These are phyloP conservation scores for Pangasius djambal DNA, from an alignment of 2,797 vertebrate genomes.

Conservation along the genomic window DNA sequence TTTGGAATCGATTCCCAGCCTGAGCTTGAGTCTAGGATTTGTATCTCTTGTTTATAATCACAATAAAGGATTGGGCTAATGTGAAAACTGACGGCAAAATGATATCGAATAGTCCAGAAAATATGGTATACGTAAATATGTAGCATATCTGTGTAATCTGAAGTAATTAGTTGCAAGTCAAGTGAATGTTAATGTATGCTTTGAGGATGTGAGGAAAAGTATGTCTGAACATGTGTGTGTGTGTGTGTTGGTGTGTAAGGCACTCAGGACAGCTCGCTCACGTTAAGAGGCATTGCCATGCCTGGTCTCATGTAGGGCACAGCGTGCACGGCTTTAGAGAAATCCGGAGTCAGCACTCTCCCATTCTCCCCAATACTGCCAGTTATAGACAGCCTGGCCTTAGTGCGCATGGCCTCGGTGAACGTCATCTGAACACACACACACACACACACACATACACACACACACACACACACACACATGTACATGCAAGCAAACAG, in stretches of 20 bases:
- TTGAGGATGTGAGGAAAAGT: slow-evolving; percentile 11
- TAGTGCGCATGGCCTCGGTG: slow-evolving; percentile 92
- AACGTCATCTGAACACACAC: slow-evolving; percentile 88
- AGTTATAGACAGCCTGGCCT: slow-evolving; percentile 97
- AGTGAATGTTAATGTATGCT: slow-evolving; percentile 10
- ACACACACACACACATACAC: slow-evolving; percentile 42
- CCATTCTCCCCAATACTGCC: slow-evolving; percentile 96
- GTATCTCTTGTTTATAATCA: neutral
- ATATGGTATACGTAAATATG: neutral
- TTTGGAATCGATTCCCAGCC: neutral
- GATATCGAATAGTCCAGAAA: neutral
- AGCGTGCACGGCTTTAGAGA: slow-evolving; percentile 92
- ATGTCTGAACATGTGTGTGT: slow-evolving; percentile 24
- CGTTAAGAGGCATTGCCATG: slow-evolving; percentile 99
- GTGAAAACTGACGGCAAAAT: neutral
- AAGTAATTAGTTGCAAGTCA: slow-evolving; percentile 14
- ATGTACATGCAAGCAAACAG: slow-evolving; percentile 22
- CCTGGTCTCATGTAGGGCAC: slow-evolving; percentile 97
- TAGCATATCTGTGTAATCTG: neutral
- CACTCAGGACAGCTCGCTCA: slow-evolving; percentile 84
- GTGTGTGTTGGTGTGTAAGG: slow-evolving; percentile 70
- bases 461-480: slow-evolving; percentile 44
- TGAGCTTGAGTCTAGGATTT: neutral
- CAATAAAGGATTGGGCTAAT: neutral
- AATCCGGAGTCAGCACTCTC: slow-evolving; percentile 89